Evolutionary conservation across 1,140 invertebrate species (phyloP), one percentile per base, ranked within the genome.

Genomic region (Eufriesea mexicana): DNA sequence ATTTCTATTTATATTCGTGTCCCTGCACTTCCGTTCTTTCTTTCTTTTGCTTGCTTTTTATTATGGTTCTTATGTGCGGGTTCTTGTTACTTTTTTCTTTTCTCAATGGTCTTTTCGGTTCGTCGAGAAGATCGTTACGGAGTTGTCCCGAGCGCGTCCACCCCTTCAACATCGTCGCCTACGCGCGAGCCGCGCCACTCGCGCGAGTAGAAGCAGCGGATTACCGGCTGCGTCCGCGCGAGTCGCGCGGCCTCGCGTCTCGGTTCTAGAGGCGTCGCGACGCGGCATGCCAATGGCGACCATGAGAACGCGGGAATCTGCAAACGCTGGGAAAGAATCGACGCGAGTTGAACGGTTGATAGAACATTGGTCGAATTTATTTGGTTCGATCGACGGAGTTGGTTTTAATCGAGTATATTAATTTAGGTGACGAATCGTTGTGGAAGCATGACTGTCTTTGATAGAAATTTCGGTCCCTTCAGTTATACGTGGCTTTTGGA

Each of bases 121-220:
- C 28, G 64, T 66, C 7, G 35, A 25, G 20, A 14, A 16, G 5
- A 57, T 16, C 64, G n/a, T 81, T 66, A 66, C 45, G 18, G 8
- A 42, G 16, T 42, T 66, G 62, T 45, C 23, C 70, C 75, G 83
- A 83, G 84, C 81, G 88, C 87, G 87, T 89, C 88, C 88, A 89
- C 88, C 88, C 88, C 87, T 89, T 89, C 87, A 89, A 89, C 87
- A 70, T 88, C 80, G 71, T 25, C 78, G 62, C 16, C 77, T 72
- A 47, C 20, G 79, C 68, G 55, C 23, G 57, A 45, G 20, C 25
- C 61, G 25, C 16, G 54, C 49, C 73, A 64, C 71, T 47, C 68
- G 72, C 54, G 83, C 47, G 61, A 55, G 71, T 55, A 51, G 49
- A 23, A 9, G 35, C 35, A 35, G 35, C 35, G 35, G 35, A 4